phyloP scores from a whole-genome alignment of 2,888 invertebrate genomes.

The Mesorhabditis spiculigera region DNA sequence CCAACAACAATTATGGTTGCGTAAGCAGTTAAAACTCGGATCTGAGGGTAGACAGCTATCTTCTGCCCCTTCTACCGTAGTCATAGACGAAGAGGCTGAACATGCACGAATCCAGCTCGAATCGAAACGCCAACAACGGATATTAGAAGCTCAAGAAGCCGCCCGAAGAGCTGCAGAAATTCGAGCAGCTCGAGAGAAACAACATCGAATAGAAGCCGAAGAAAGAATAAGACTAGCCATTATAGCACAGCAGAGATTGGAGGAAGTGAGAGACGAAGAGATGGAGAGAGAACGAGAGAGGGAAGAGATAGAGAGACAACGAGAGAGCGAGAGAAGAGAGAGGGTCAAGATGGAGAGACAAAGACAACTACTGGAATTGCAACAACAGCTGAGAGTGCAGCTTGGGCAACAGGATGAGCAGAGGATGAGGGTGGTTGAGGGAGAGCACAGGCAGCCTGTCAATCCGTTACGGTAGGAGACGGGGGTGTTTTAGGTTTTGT shows the following conservation, averaged over 20 bases:
- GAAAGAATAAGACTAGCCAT: not conserved
- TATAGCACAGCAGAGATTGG: too few species aligned
- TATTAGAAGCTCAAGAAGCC: too few species aligned
- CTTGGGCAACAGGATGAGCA: not conserved
- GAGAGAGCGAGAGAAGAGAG: not conserved
- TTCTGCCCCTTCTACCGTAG: too few species aligned
- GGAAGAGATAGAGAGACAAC: slow-evolving; percentile 5
- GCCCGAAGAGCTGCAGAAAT: too few species aligned
- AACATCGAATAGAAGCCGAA: not conserved
- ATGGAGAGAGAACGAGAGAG: not conserved
- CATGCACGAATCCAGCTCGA: too few species aligned
- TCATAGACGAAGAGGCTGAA: too few species aligned
- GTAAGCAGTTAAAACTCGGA: not conserved
- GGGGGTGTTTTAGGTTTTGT: too few species aligned
- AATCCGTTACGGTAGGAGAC: too few species aligned
- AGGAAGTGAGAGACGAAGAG: not conserved
- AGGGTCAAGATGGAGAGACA: not conserved
- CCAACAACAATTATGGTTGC: not conserved
- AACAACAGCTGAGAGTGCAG: slow-evolving; percentile 4
- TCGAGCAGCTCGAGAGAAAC: too few species aligned
- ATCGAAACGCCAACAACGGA: too few species aligned
- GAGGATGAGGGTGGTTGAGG: not conserved
- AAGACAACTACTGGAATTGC: slow-evolving; percentile 6
- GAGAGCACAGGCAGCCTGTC: not conserved
- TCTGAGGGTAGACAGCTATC: not conserved